These are phyloP conservation scores for Morinoia aosen DNA, from an alignment of 2,888 invertebrate genomes.

Conservation along the genomic window DNA sequence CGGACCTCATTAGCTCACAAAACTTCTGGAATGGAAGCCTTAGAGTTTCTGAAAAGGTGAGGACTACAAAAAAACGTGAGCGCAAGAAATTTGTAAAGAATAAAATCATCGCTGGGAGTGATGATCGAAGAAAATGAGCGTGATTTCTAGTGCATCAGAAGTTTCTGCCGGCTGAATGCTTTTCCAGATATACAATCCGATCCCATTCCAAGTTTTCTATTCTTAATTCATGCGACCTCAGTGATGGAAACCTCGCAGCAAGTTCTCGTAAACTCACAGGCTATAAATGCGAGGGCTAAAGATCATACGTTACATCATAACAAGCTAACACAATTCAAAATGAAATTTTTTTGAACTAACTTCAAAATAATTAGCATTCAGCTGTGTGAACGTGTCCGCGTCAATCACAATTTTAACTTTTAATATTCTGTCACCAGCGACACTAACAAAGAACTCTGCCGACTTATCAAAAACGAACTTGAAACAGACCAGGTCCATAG, in stretches of 20 bases:
- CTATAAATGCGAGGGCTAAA: background rate
- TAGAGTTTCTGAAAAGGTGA: background rate
- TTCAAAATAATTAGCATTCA: background rate
- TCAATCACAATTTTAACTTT: background rate
- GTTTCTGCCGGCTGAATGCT: background rate
- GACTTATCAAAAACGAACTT: too few species aligned
- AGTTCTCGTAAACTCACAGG: background rate
- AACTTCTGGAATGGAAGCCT: background rate
- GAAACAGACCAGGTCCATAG: too few species aligned
- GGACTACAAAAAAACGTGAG: background rate
- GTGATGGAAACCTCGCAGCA: background rate
- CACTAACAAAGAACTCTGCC: too few species aligned
- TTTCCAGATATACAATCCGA: background rate
- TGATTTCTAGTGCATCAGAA: background rate
- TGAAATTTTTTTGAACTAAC: background rate
- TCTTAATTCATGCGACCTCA: background rate
- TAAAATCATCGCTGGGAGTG: background rate
- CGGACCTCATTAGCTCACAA: slow-evolving; percentile 12
- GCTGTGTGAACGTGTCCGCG: background rate
- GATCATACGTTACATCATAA: background rate
- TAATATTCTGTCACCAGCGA: background rate
- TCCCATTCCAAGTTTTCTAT: too few species aligned
- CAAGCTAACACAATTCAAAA: background rate
- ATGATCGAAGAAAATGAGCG: background rate
- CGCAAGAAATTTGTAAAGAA: background rate